Evolutionary conservation across 2,797 vertebrate genomes (phyloP), one percentile per base, ranked within the genome.

Genomic region (Apodemus agrarius): DNA sequence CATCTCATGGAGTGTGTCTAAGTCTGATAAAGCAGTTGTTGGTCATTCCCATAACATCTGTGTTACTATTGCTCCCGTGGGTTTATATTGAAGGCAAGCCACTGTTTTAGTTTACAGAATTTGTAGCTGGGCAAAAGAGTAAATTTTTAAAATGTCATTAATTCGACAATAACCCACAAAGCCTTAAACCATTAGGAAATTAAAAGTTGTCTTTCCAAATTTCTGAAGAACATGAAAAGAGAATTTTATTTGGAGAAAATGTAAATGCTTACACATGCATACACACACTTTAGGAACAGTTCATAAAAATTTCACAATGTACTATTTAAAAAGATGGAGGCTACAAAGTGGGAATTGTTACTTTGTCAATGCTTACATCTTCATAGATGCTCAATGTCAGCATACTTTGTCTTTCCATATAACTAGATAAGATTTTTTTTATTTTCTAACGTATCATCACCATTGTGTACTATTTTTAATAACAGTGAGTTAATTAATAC

Each of bases 131-230:
- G 24, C 24, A 57, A 74, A 49, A 40, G 14, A 49, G 43, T 67
- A 69, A n/a, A n/a, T 2, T 43, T 75, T 59, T 21, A 22, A 89
- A 63, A 65, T 49, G 52, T 1, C 24, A 79, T 52, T 89, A 90
- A 94, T 29, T 89, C 31, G 79, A 96, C 34, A 86, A 75, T 46
- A 65, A 65, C 81, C 19, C 34, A 19, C 1, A 91, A 86, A 76
- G 72, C n/a, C 57, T 75, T 86, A 26, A 93, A 43, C 37, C 90
- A 46, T 31, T 90, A 67, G 86, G 22, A 97, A 75, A 92, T 79
- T 84, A 67, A 82, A 87, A 89, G 1, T 26, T 69, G 6, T 57
- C 49, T 87, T 57, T 52, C 65, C 22, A 82, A 59, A 57, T 79
- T 95, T 11, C 57, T 93, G 54, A 52, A 84, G 43, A 80, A 17